Evolutionary conservation across 1,140 invertebrate genomes (phyloP), one percentile per base, ranked within the genome.

Genomic region (Drosophila equinoxialis): DNA sequence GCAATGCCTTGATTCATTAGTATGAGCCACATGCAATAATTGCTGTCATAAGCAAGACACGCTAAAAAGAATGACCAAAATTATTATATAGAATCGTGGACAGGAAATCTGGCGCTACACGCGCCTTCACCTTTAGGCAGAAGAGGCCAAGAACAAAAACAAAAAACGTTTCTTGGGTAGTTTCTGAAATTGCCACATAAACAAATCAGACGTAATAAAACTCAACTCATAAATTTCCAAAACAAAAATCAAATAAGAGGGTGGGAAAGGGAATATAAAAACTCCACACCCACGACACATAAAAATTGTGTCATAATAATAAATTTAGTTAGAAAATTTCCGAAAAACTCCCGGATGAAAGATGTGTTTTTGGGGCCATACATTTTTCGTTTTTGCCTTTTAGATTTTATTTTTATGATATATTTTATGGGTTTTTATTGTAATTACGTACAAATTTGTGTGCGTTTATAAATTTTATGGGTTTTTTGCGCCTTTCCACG

Each of bases 231-330:
- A 85, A 85, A 87, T 89, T 85, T 76, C 54, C 14, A 77, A 77
- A 59, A 59, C 68, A 59, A 59, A 30, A 69, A 65, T 58, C 63
- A 70, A 77, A 59, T 65, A 35, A 62, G 68, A 75, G 57, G 65
- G 45, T 8, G 45, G 45, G 45, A 42, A 20, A 8, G 45, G 45
- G 45, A 51, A 51, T 51, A 51, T 51, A 51, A 23, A 68, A 71
- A 68, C 37, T 74, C 68, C 74, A 58, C 77, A 77, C 73, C 65
- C 77, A 73, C 60, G 59, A 65, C 37, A 73, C 74, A 83, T 74
- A 85, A 85, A 85, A 87, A 81, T 79, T 81, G 81, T 87, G 85
- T 84, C 84, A 90, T 78, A 85, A 90, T 74, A 77, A 90, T 85
- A 81, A 87, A 90, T 90, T 80, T 74, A 60, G 64, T 68, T 63